A percentile compares a stretch with the other conserved stretches of the same genome.
phyloP scores from a whole-genome alignment of 2,888 invertebrate genomes.

The Mechanitis messenoides region DNA sequence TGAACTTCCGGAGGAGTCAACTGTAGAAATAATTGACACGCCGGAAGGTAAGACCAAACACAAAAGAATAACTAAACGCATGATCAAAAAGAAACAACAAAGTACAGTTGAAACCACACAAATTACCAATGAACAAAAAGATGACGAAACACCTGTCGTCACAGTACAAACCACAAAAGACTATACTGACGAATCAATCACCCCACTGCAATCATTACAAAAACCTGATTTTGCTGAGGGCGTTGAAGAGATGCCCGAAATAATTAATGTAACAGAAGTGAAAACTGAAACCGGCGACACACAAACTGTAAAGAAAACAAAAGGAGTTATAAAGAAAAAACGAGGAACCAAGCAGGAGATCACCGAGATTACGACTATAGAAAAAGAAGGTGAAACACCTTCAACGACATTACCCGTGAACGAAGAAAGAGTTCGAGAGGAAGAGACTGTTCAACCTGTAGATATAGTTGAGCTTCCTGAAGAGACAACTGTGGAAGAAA shows the following conservation, averaged over 20 bases:
- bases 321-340: slow-evolving; percentile 36
- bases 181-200: slow-evolving; percentile 33
- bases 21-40: slow-evolving; percentile 38
- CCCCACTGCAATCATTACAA: slow-evolving; percentile 23
- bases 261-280: slow-evolving; percentile 32
- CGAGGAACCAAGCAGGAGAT: slow-evolving; percentile 26
- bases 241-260: slow-evolving; percentile 32
- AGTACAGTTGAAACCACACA: slow-evolving; percentile 40
- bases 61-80: slow-evolving; percentile 43
- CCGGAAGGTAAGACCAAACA: slow-evolving; percentile 30
- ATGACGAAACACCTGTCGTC: slow-evolving; percentile 32
- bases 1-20: not conserved
- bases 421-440: slow-evolving; percentile 29
- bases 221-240: slow-evolving; percentile 36
- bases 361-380: slow-evolving; percentile 30
- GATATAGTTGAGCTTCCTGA: slow-evolving; percentile 42
- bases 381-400: slow-evolving; percentile 32
- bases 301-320: slow-evolving; percentile 38
- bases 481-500: slow-evolving; percentile 32
- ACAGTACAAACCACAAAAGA: slow-evolving; percentile 38
- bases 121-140: slow-evolving; percentile 14
- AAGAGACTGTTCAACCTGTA: not conserved
- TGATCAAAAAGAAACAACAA: slow-evolving; percentile 31
- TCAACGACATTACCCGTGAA: slow-evolving; percentile 30
- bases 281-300: slow-evolving; percentile 32